Conservation (phyloP, 2,113 vertebrate species). For the Vimba vimba region DNA sequence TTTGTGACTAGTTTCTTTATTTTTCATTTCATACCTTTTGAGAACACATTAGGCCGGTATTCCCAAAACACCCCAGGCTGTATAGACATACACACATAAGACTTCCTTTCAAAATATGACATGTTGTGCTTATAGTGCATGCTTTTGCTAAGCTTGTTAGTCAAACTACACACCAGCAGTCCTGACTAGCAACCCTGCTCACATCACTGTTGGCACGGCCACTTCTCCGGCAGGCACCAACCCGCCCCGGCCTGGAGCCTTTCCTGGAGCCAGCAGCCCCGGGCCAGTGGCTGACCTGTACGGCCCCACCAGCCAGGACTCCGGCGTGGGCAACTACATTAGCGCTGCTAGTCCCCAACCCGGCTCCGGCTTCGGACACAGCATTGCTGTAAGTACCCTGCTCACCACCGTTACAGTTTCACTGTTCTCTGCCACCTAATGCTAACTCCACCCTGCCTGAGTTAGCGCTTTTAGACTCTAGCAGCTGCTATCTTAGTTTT, state of each 20-base stretch:
- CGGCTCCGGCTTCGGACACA: conserved; percentile 86
- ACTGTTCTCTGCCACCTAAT: background rate
- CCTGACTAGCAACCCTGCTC: conserved; percentile 88
- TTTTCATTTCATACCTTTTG: background rate
- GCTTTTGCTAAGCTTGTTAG: conserved; percentile 85
- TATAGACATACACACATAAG: conserved; percentile 57
- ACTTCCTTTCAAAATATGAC: conserved; percentile 19
- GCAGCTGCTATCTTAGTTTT: conserved; percentile 5
- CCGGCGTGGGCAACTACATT: conserved; percentile 78
- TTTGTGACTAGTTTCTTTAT: background rate
- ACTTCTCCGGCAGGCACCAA: conserved; percentile 91
- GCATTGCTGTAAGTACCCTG: conserved; percentile 86
- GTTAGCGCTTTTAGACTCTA: background rate
- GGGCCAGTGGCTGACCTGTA: conserved; percentile 87
- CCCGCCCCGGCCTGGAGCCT: conserved; percentile 93
- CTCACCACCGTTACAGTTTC: background rate
- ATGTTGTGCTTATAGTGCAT: conserved; percentile 71
- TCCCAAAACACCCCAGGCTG: background rate
- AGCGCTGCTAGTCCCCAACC: conserved; percentile 79
- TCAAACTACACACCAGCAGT: conserved; percentile 86
- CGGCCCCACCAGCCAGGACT: conserved; percentile 80
- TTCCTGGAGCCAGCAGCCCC: conserved; percentile 96
- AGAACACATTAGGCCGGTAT: background rate
- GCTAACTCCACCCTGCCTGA: background rate
- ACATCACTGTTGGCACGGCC: conserved; percentile 89